Evolutionary conservation across 2,888 invertebrate species (phyloP).

Genomic region (Erebia palarica): DNA sequence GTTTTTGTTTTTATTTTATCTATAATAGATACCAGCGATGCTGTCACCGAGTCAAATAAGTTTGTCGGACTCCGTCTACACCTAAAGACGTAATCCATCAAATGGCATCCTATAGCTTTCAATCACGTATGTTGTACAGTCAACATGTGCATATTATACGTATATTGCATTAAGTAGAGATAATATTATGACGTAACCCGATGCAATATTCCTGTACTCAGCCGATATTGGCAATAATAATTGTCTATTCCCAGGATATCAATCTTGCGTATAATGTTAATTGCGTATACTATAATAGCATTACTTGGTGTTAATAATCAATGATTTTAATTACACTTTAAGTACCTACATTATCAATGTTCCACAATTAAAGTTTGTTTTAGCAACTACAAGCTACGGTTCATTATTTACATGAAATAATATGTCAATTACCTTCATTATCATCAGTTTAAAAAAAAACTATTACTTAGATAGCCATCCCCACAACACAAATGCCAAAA

Average conservation of each 20-base stretch:
- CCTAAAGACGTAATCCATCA: background rate
- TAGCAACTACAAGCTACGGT: too few relatives aligned
- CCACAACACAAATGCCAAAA: too few relatives aligned
- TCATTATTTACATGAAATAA: too few relatives aligned
- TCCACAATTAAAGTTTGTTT: too few relatives aligned
- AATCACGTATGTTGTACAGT: background rate
- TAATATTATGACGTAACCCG: slow-evolving; percentile 2
- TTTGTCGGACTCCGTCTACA: too few relatives aligned
- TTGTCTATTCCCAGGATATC: slow-evolving; percentile 35
- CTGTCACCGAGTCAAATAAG: too few relatives aligned
- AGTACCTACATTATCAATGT: too few relatives aligned
- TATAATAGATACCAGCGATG: too few relatives aligned
- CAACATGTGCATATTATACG: background rate
- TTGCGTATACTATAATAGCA: slow-evolving; percentile 27
- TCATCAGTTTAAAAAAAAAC: too few relatives aligned
- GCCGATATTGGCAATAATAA: slow-evolving; percentile 36
- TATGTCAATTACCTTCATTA: too few relatives aligned
- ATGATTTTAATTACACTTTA: background rate
- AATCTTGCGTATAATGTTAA: slow-evolving; percentile 39
- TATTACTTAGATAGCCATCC: too few relatives aligned
- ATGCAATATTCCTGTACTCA: slow-evolving; percentile 28
- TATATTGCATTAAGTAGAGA: background rate
- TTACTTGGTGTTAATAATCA: background rate
- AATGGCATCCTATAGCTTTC: background rate
- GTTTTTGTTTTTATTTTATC: too few relatives aligned